Base-by-base conservation (phyloP, 2,797 vertebrate species). In the Brachymystax lenok region DNA sequence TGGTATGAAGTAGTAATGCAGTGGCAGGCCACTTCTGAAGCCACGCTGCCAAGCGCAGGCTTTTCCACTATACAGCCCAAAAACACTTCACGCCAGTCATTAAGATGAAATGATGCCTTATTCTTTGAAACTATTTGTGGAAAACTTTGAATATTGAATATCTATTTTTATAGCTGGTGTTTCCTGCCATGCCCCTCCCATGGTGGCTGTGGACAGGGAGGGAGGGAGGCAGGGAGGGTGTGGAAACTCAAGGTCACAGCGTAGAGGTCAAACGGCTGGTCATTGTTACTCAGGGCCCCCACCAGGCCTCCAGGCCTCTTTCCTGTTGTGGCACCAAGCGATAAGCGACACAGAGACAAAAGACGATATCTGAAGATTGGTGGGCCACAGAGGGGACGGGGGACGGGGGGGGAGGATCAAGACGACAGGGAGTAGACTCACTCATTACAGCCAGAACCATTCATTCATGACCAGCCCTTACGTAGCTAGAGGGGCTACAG, bases 341-440 rank as follows among this genome's bases (percentile, higher is more conserved):
- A 98, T 98, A 97, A 98, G 95, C 91, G 88, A 90, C 93, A 82
- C 86, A 87, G 92, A 95, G 95, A 98, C 96, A 98, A 97, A 96
- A 93, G 95, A 95, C 74, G 82, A 94, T 96, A 97, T 97, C 95
- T 96, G 95, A 97, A 94, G 93, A 86, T 87, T 79, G 61, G 82
- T 82, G 77, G 51, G 71, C 59, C 59, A 61, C n/a, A 12, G 21
- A 46, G 40, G 40, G 40, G 40, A 46, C 2, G 10, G 10, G 1
- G 10, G 40, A 7, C 7, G 40, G 1, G 7, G 35, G 35, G 40
- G 1, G 7, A 6, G 35, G 35, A 10, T 24, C 13, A 72, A 59
- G 61, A 17, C 35, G 40, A 46, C 40, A 12, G 40, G 40, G 40
- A 3, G 40, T 46, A 46, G 40, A 46, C 40, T 13, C 3, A 13